phyloP scores from a whole-genome alignment of 2,797 vertebrate species.

The Neomorphus geoffroyi region DNA sequence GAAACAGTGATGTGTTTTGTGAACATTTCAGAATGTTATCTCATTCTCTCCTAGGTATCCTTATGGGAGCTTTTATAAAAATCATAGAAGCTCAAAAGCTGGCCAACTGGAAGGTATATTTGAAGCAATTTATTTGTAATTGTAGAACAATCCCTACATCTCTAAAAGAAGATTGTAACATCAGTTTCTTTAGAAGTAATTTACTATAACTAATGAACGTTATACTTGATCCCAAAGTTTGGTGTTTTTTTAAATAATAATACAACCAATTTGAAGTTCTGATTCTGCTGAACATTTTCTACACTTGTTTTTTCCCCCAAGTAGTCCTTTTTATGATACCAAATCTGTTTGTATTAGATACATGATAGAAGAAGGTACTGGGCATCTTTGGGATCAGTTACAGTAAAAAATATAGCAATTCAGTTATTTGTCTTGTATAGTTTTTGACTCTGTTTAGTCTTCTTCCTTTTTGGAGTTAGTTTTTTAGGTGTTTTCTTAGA shows the following conservation, averaged over 20 bases:
- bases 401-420: not conserved
- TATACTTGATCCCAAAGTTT: not conserved
- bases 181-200: not conserved
- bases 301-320: not conserved
- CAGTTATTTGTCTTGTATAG: not conserved
- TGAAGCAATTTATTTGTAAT: not conserved
- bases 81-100: conserved; percentile 96
- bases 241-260: not conserved
- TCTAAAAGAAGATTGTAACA: not conserved
- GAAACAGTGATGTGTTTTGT: not conserved
- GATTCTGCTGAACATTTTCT: not conserved
- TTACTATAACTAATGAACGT: not conserved
- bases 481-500: not conserved
- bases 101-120: conserved; percentile 97
- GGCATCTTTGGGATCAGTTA: not conserved
- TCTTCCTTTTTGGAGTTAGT: not conserved
- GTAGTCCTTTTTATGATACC: not conserved
- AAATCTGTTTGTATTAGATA: not conserved
- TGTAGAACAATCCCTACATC: not conserved
- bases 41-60: conserved; percentile 85
- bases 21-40: not conserved
- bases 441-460: not conserved
- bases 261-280: not conserved
- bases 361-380: not conserved
- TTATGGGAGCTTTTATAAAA: conserved; percentile 99